Evolutionary conservation across 2,797 vertebrate species (phyloP).

Genomic region (Falco peregrinus): DNA sequence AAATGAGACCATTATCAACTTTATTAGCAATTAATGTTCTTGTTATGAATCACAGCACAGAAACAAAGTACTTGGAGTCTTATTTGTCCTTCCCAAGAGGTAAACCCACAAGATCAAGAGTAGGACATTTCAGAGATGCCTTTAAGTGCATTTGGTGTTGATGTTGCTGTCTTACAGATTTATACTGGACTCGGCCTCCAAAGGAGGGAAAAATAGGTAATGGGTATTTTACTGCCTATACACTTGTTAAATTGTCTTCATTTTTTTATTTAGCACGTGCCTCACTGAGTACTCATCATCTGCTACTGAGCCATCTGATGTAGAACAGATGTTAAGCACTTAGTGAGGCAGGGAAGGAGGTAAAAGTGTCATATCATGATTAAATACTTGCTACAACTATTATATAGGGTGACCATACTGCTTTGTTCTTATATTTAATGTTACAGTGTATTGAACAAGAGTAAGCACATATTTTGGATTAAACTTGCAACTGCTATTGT

Average conservation of each 20-base stretch:
- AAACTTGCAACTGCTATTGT: neutral
- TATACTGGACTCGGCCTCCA: neutral
- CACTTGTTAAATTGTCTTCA: conserved; percentile 38
- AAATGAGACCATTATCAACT: neutral
- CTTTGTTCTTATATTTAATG: conserved; percentile 4
- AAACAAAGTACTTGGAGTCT: neutral
- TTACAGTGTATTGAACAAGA: neutral
- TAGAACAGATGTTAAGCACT: conserved; percentile 66
- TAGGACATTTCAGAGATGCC: neutral
- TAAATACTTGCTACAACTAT: neutral
- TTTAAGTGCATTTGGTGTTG: neutral
- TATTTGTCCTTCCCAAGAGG: neutral
- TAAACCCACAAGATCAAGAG: neutral
- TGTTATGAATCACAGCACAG: neutral
- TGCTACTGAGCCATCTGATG: conserved; percentile 50
- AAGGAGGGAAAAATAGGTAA: conserved; percentile 9
- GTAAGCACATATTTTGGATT: neutral
- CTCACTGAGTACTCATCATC: conserved; percentile 35
- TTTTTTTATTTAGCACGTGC: conserved; percentile 46
- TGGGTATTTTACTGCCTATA: conserved; percentile 13
- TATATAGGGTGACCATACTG: neutral
- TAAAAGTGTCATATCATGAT: conserved; percentile 31
- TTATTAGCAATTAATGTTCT: neutral
- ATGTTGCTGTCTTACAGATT: neutral
- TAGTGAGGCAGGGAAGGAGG: conserved; percentile 49